These are phyloP conservation scores for Thymelicus acteon DNA, from an alignment of 2,888 invertebrate species.

Conservation along the genomic window DNA sequence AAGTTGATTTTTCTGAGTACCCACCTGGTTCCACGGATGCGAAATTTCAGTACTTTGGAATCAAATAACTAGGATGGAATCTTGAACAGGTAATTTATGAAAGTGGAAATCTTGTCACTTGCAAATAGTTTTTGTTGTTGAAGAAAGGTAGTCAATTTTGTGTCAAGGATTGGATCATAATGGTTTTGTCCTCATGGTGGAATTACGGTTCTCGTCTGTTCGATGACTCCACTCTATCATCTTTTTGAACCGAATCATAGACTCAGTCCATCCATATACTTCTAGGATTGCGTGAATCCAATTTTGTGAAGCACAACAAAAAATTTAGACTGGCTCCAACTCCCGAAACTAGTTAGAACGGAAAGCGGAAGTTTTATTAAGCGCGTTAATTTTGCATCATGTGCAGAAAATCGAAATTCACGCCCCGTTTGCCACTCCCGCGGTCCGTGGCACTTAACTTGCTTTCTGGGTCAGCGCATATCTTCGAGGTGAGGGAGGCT, in stretches of 20 bases:
- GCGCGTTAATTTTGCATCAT: constrained; percentile 29
- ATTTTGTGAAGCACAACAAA: neutral
- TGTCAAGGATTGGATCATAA: too few relatives aligned
- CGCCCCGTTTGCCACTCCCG: constrained; percentile 4
- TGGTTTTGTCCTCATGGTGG: too few relatives aligned
- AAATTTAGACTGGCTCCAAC: neutral
- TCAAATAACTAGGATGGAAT: neutral
- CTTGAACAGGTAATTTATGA: neutral
- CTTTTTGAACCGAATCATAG: too few relatives aligned
- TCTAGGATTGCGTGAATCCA: neutral
- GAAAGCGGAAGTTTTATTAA: constrained; percentile 26
- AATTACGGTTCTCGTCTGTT: too few relatives aligned
- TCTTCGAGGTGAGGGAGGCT: constrained; percentile 3
- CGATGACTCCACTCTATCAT: too few relatives aligned
- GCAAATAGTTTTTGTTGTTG: too few relatives aligned
- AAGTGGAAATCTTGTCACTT: too few relatives aligned
- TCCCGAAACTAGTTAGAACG: constrained; percentile 11
- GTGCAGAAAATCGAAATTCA: constrained; percentile 32
- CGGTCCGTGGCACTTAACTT: constrained; percentile 15
- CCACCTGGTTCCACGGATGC: too few relatives aligned
- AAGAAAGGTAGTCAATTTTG: too few relatives aligned
- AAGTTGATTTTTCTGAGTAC: neutral
- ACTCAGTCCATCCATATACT: too few relatives aligned
- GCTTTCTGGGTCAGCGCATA: constrained; percentile 17
- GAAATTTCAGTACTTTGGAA: too few relatives aligned